Evolutionary conservation across 2,797 vertebrate species (phyloP).

Genomic region (Pseudochaenichthys georgianus): DNA sequence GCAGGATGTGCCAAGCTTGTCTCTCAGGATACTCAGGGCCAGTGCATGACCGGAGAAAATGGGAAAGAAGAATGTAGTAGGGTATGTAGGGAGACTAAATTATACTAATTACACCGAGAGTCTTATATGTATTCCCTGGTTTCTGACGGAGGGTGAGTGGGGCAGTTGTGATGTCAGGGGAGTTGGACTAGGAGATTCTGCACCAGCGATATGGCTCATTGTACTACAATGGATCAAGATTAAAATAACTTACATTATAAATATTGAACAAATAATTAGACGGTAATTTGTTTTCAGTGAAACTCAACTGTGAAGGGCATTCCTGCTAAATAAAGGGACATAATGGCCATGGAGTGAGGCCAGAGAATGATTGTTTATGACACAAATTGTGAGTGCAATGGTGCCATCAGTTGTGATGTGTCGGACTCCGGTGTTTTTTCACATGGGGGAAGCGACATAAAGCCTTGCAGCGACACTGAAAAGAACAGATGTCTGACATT

Average conservation of each 20-base stretch:
- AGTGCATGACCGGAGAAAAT: slow-evolving; percentile 5
- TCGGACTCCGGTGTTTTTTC: slow-evolving; percentile 31
- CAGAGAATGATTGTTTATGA: slow-evolving; percentile 28
- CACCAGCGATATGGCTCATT: slow-evolving; percentile 1
- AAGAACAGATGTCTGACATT: slow-evolving; percentile 49
- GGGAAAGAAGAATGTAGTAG: background rate
- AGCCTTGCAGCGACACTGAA: slow-evolving; percentile 25
- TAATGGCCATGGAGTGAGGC: slow-evolving; percentile 23
- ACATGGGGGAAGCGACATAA: slow-evolving; percentile 29
- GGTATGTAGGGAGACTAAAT: background rate
- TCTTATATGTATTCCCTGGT: background rate
- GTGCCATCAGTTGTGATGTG: slow-evolving; percentile 34
- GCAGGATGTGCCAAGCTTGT: slow-evolving; percentile 21
- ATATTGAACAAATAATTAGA: background rate
- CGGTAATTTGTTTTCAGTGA: background rate
- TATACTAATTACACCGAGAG: slow-evolving; percentile 10
- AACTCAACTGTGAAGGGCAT: background rate
- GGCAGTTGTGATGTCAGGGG: background rate
- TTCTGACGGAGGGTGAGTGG: background rate
- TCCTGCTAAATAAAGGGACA: slow-evolving; percentile 14
- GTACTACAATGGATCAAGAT: slow-evolving; percentile 3
- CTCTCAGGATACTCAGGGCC: slow-evolving; percentile 13
- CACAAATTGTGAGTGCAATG: slow-evolving; percentile 14
- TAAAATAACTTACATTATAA: background rate
- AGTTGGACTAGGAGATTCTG: background rate